These are phyloP conservation scores for Chironomus striatipennis DNA, from an alignment of 1,140 invertebrate genomes.

Conservation along the genomic window DNA sequence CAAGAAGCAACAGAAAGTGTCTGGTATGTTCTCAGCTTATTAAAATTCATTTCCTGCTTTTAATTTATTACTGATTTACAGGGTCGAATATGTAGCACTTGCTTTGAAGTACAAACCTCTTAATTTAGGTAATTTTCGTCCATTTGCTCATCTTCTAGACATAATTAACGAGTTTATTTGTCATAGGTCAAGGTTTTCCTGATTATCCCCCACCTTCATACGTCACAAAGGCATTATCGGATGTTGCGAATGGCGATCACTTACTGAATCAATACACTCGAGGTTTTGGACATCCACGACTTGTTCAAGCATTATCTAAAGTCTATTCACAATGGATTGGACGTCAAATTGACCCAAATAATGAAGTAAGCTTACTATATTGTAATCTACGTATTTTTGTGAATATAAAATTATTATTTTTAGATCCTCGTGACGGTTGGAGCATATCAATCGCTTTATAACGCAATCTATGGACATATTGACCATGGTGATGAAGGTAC, in stretches of 20 bases:
- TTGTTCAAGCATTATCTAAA: conserved; percentile 76
- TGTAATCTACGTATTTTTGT: too few relatives aligned
- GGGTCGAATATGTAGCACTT: conserved; percentile 92
- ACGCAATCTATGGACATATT: conserved; percentile 74
- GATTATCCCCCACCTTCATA: conserved; percentile 82
- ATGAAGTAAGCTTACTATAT: conserved; percentile 54
- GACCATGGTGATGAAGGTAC: conserved; percentile 77
- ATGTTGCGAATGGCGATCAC: conserved; percentile 59
- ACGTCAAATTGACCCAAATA: conserved; percentile 65
- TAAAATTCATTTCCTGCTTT: conserved; percentile 4
- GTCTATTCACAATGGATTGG: conserved; percentile 75
- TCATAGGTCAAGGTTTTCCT: conserved; percentile 87
- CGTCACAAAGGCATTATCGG: conserved; percentile 68
- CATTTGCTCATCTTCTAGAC: too few relatives aligned
- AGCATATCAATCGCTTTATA: conserved; percentile 88
- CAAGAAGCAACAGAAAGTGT: conserved; percentile 51
- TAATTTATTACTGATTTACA: conserved; percentile 37
- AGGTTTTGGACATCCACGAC: conserved; percentile 81
- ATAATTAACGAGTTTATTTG: too few relatives aligned
- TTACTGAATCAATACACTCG: conserved; percentile 86
- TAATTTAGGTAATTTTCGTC: conserved; percentile 52
- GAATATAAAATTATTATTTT: too few relatives aligned
- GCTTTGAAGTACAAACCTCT: conserved; percentile 81
- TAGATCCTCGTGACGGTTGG: conserved; percentile 67
- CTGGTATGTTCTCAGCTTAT: conserved; percentile 38